These are phyloP conservation scores for Paraplagusia blochii DNA, from an alignment of 2,113 vertebrate genomes.

Conservation along the genomic window DNA sequence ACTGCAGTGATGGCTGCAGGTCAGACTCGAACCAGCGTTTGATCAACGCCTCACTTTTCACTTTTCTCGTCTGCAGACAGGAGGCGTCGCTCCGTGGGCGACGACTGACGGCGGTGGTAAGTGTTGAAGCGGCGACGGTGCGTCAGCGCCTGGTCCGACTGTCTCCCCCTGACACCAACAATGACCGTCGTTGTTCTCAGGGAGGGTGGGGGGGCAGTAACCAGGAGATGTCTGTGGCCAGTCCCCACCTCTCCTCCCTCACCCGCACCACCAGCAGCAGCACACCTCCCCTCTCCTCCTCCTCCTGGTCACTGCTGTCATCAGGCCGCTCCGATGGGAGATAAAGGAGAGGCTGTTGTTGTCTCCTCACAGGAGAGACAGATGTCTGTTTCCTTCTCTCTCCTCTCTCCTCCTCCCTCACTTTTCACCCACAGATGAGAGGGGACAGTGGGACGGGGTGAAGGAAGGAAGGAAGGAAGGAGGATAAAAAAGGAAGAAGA, in stretches of 20 bases:
- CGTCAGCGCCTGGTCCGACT: constrained; percentile 35
- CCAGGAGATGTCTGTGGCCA: constrained; percentile 72
- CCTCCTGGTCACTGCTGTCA: constrained; percentile 62
- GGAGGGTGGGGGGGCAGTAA: constrained; percentile 74
- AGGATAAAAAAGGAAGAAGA: constrained; percentile 13
- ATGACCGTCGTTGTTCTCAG: constrained; percentile 76
- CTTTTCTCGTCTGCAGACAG: too few relatives aligned
- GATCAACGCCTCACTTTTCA: too few relatives aligned
- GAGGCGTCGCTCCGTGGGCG: constrained; percentile 22
- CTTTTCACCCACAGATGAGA: constrained; percentile 62
- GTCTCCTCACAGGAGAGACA: constrained; percentile 67
- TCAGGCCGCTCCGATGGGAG: constrained; percentile 70
- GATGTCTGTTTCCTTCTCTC: constrained; percentile 62
- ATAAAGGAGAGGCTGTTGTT: constrained; percentile 75
- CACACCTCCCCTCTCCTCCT: constrained; percentile 63
- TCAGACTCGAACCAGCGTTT: too few relatives aligned
- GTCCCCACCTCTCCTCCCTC: constrained; percentile 66
- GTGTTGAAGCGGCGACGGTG: constrained; percentile 53
- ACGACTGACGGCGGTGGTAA: constrained; percentile 35
- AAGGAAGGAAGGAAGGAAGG: constrained; percentile 38
- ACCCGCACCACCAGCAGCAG: neutral
- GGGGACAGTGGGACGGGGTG: too few relatives aligned
- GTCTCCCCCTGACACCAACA: constrained; percentile 67
- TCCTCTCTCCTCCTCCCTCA: constrained; percentile 40
- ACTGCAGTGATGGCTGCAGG: too few relatives aligned